phyloP scores from a whole-genome alignment of 2,113 vertebrate genomes.

The Pogona vitticeps region DNA sequence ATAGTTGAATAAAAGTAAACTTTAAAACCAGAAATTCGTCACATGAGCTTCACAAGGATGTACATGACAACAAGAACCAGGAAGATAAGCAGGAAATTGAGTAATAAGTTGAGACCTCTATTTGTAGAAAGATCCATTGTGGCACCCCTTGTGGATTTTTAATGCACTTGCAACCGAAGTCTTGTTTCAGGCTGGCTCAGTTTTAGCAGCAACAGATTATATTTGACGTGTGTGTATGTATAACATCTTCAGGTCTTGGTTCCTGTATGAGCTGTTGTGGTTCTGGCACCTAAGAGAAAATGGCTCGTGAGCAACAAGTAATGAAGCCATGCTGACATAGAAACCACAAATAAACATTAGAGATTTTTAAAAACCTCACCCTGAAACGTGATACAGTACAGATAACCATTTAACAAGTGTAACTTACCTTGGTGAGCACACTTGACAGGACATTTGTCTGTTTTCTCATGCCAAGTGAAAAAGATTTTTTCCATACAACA shows the following conservation, averaged over 20 bases:
- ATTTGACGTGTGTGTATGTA: background rate
- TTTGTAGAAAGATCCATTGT: constrained; percentile 77
- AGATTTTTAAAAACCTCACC: background rate
- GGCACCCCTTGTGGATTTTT: constrained; percentile 31
- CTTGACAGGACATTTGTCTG: background rate
- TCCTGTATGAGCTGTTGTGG: background rate
- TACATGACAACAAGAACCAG: constrained; percentile 79
- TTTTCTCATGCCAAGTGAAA: background rate
- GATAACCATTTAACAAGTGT: background rate
- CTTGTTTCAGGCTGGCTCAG: constrained; percentile 6
- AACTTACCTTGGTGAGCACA: background rate
- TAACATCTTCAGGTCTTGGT: background rate
- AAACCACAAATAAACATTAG: background rate
- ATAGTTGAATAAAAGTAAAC: background rate
- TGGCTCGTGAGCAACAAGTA: background rate
- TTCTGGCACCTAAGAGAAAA: constrained; percentile 27
- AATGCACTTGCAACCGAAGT: constrained; percentile 45
- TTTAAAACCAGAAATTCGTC: constrained; percentile 13
- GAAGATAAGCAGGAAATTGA: constrained; percentile 82
- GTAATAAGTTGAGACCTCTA: constrained; percentile 79
- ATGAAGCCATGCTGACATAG: background rate
- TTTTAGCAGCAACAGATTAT: background rate
- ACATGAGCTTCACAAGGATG: constrained; percentile 82
- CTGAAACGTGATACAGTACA: background rate
- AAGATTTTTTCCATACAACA: background rate